Percentiles rank a stretch among this genome's conserved stretches.
Conservation (phyloP, 2,888 invertebrate species). For the Argyra leucocephala region DNA sequence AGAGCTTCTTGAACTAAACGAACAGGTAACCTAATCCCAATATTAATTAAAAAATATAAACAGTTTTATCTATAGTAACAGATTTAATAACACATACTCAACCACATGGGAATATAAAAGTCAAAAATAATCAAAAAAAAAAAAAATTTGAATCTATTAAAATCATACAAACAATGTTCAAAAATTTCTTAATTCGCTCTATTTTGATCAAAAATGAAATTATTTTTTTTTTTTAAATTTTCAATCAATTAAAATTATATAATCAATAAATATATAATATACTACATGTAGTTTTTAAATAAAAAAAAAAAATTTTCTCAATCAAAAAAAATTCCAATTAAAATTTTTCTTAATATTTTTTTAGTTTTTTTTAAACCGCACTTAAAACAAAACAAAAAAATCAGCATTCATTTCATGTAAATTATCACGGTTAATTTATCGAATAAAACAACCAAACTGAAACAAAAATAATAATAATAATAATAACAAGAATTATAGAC, state of each 20-base stretch:
- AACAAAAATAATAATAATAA: not conserved
- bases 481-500: not conserved
- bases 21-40: too few relatives aligned
- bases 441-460: not conserved
- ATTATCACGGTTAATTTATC: not conserved
- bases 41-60: too few relatives aligned
- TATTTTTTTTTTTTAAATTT: not conserved
- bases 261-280: not conserved
- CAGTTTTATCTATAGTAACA: too few relatives aligned
- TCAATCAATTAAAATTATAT: slow-evolving; percentile 3
- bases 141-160: not conserved
- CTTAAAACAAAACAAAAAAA: not conserved
- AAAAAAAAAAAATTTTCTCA: not conserved
- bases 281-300: not conserved
- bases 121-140: too few relatives aligned
- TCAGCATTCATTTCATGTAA: not conserved
- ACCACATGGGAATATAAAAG: too few relatives aligned
- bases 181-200: too few relatives aligned
- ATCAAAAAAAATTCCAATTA: too few relatives aligned
- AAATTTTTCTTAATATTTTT: too few relatives aligned
- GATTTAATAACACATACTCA: too few relatives aligned
- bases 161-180: not conserved
- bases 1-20: too few relatives aligned
- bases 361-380: not conserved
- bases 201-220: too few relatives aligned